Evolutionary conservation across 1,140 invertebrate genomes (phyloP), one percentile per base, ranked within the genome.

Genomic region (Musca domestica): DNA sequence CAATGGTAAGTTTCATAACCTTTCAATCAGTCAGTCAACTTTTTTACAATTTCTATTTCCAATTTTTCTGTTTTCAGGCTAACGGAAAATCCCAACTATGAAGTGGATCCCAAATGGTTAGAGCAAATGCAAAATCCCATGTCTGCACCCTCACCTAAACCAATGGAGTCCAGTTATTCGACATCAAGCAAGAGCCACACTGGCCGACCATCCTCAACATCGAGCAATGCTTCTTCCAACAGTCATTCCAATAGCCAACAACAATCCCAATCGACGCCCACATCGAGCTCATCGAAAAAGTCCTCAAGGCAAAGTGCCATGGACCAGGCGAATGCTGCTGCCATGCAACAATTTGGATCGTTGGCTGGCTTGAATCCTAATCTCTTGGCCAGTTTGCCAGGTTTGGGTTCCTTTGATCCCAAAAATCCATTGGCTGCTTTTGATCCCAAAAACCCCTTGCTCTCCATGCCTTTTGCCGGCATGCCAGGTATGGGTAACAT

Each of bases 61-160:
- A n/a, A n/a, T n/a, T n/a, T n/a, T n/a, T 25, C n/a, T 23, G 22
- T 15, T 34, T 17, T 46, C 23, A 76, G 78, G 79, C 83, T 97
- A 51, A 87, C 92, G 68, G 95, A 98, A 78, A 98, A 99, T 85
- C 95, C 95, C 12, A 92, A 94, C 87, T 98, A 94, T 81, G 96
- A 98, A 81, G 95, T 99, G 17, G 96, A 99, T 85, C 92, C 95
- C 3, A 96, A 97, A 77, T 98, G 96, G 96, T 91, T 95, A 0
- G 94, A 97, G 73, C 85, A 97, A 68, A 93, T 98, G 15, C 94
- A 94, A 80, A 80, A 82, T 65, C 78, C 80, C 41, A 81, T 80
- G 76, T 75, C 78, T 1, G 76, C 78, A 6, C 80, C 80, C 2
- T 81, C 78, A 19, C 77, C 78, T 6, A 81, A 81, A 61, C 25